Evolutionary conservation across 2,888 invertebrate species (phyloP), one percentile per base, ranked within the genome.

Genomic region (Chrysolina americana): DNA sequence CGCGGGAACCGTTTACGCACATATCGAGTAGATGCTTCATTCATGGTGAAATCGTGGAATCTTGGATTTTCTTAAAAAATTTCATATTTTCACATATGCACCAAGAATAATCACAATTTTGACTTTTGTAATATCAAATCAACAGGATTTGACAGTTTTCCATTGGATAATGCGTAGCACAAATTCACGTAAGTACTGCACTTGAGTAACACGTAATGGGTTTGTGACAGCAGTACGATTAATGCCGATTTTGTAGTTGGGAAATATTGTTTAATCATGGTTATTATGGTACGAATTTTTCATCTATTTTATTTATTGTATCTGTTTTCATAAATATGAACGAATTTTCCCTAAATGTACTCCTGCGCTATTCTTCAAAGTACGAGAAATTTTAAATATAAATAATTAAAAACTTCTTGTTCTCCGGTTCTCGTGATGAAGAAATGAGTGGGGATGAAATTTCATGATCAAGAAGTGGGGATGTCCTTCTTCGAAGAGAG

Each of bases 1-100:
- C 92, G 92, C 92, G 92, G 91, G 91, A 92, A 92, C 90, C 90
- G 89, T 90, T 89, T 90, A 91, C 91, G 91, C 91, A 88, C 84
- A 83, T 81, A 80, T 80, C 79, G 77, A 81, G 82, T 84, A 83
- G 83, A 84, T 83, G 83, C 83, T 86, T 85, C 86, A 86, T 87
- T 86, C 86, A 86, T 86, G 80, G 62, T 53, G 28, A 28, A 53
- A 68, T 15, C 53, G 21, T 15, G 28, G 15, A 21, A 65, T 48
- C 44, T 65, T 17, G 21, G 17, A 47, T 36, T 19, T 64, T 28
- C n/a, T 41, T 36, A 65, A 13, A 65, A 41, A 21, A 19, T 56
- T 28, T 68, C 36, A 19, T 41, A 53, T 66, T 23, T 66, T 28
- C n/a, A 21, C 23, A 6, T 15, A n/a, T n/a, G n/a, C 44, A 23